Conservation (phyloP, 2,113 vertebrate species). For the Microcebus tavaratra region DNA sequence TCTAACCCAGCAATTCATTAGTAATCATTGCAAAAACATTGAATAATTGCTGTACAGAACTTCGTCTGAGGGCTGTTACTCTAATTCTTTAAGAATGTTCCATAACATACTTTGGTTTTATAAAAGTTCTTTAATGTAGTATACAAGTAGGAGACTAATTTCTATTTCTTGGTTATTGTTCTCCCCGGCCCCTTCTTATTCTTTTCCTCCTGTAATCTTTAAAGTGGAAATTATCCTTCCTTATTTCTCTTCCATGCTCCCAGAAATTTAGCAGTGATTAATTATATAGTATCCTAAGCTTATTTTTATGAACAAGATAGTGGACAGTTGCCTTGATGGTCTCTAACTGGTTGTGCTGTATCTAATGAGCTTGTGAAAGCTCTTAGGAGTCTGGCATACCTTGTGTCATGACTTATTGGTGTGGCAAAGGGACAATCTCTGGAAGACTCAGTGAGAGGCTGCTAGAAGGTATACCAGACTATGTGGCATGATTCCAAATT, state of each 20-base stretch:
- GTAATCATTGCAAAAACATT: background rate
- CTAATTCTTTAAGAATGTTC: constrained; percentile 17
- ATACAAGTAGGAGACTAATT: background rate
- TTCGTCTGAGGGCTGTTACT: background rate
- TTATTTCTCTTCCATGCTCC: background rate
- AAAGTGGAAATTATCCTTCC: background rate
- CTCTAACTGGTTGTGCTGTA: background rate
- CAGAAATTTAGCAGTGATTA: background rate
- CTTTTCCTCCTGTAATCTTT: background rate
- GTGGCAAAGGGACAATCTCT: background rate
- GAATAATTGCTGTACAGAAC: background rate
- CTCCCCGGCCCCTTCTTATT: background rate
- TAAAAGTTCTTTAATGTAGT: background rate
- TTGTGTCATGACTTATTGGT: background rate
- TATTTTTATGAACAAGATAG: background rate
- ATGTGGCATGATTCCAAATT: background rate
- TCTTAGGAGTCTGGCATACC: background rate
- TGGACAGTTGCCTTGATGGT: background rate
- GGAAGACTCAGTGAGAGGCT: background rate
- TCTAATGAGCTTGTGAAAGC: background rate
- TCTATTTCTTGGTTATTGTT: background rate
- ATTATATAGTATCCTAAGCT: background rate
- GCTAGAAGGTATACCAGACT: background rate
- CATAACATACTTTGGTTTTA: background rate
- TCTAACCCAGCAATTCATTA: background rate